A percentile compares a stretch with the other conserved stretches of the same genome.
phyloP scores from a whole-genome alignment of 2,113 vertebrate species.

The Hippopotamus amphibius region DNA sequence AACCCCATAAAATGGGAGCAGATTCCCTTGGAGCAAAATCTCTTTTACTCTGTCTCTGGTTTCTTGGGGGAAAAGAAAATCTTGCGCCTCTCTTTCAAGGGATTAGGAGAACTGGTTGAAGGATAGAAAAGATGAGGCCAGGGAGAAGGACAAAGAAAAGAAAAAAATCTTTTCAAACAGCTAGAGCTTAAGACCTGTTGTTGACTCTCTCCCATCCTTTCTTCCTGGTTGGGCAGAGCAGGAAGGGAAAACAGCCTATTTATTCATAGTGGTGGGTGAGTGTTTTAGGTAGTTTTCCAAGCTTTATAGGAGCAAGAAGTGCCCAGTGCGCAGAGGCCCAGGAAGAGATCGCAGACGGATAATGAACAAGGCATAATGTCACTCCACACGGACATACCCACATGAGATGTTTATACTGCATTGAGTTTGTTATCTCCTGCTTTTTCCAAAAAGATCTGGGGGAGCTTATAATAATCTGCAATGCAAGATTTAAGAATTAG shows the following conservation, averaged over 20 bases:
- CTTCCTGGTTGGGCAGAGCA: background rate
- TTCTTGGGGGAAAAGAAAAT: slow-evolving; percentile 66
- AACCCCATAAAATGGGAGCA: slow-evolving; percentile 65
- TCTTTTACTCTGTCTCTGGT: slow-evolving; percentile 53
- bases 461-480: background rate
- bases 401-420: background rate
- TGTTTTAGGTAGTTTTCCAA: slow-evolving; percentile 25
- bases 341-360: background rate
- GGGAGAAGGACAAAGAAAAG: background rate
- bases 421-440: background rate
- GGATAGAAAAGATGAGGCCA: background rate
- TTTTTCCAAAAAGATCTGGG: background rate
- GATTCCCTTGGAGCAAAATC: slow-evolving; percentile 72
- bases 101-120: slow-evolving; percentile 49
- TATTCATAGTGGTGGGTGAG: background rate
- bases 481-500: background rate
- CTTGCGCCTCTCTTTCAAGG: slow-evolving; percentile 69
- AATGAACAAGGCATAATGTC: background rate
- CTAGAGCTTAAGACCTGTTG: background rate
- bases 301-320: background rate
- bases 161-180: background rate
- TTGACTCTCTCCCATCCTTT: background rate
- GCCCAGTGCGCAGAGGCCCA: background rate
- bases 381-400: background rate
- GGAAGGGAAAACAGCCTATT: background rate